Base-by-base conservation (phyloP, 2,888 invertebrate species). In the Mylabris sibirica region DNA sequence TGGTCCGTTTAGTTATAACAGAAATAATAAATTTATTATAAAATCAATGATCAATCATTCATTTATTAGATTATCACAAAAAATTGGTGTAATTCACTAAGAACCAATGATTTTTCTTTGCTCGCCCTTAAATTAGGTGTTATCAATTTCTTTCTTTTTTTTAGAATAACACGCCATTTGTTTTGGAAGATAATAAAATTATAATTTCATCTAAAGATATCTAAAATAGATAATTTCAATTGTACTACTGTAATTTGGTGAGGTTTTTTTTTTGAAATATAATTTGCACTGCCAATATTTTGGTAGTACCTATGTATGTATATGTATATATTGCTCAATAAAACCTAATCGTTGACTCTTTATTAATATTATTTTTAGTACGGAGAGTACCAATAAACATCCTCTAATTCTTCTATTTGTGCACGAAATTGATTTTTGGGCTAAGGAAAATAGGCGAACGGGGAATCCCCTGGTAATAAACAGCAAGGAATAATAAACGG, bases 51-150 rank as follows among this genome's bases (percentile, higher is more conserved):
- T n/a, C n/a, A n/a, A n/a, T n/a, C n/a, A n/a, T n/a, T n/a, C n/a
- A n/a, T n/a, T n/a, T n/a, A n/a, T n/a, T n/a, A n/a, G n/a, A n/a
- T 49, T 49, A 49, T 49, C 49, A 49, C 49, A 49, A 49, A 44
- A 44, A 44, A 12, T 41, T 49, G 49, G 49, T 49, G 49, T 49
- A 49, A 20, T 44, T 8, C 12, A 12, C 38, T 38, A 38, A 38
- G 38, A 38, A 38, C 38, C 38, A 38, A 38, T 12, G 38, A 14
- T 38, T n/a, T n/a, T n/a, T n/a, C n/a, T n/a, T n/a, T n/a, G 2
- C 12, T 38, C 12, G 11, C 44, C n/a, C 44, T 44, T 44, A 41
- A 41, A 5, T 41, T 17, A 17, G n/a, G 17, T 44, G 44, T 44
- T 44, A 44, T 44, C 12, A 26, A 60, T 60, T n/a, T n/a, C n/a